These are phyloP conservation scores for Carassius gibelio DNA, from an alignment of 2,113 vertebrate species.

Conservation along the genomic window DNA sequence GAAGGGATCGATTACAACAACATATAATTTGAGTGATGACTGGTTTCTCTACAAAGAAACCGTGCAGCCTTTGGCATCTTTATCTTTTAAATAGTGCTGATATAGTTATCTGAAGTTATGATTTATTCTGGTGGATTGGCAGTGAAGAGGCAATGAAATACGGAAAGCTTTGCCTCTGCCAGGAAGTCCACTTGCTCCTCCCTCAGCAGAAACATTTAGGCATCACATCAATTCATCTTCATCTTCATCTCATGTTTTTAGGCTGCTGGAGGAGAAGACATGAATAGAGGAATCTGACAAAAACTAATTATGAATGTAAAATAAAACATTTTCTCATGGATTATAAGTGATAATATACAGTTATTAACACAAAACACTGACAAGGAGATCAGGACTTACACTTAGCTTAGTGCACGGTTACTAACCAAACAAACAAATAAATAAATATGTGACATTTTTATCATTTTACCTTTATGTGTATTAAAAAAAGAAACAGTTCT, in stretches of 20 bases:
- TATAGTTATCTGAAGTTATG: conserved; percentile 39
- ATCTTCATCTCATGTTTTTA: conserved; percentile 45
- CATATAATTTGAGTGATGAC: conserved; percentile 20
- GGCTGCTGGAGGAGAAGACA: not conserved
- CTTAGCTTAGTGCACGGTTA: not conserved
- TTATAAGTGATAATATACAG: not conserved
- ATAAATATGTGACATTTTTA: too few relatives aligned
- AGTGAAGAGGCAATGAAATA: conserved; percentile 38
- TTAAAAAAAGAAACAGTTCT: not conserved
- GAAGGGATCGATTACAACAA: conserved; percentile 43
- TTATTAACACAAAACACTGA: not conserved
- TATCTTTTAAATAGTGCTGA: conserved; percentile 36
- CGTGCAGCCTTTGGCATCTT: not conserved
- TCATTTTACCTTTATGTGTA: not conserved
- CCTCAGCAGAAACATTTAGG: conserved; percentile 46
- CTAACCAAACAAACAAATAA: not conserved
- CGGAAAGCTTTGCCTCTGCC: conserved; percentile 26
- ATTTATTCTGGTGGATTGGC: conserved; percentile 42
- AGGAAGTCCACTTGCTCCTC: conserved; percentile 44
- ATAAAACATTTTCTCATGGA: not conserved
- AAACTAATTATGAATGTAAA: not conserved
- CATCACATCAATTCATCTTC: conserved; percentile 51
- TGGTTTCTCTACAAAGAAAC: conserved; percentile 14
- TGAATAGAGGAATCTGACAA: conserved; percentile 19
- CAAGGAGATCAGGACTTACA: not conserved